phyloP scores from a whole-genome alignment of 64 coral and sea anemone species.

The Hydrozoanthus tunicans region DNA sequence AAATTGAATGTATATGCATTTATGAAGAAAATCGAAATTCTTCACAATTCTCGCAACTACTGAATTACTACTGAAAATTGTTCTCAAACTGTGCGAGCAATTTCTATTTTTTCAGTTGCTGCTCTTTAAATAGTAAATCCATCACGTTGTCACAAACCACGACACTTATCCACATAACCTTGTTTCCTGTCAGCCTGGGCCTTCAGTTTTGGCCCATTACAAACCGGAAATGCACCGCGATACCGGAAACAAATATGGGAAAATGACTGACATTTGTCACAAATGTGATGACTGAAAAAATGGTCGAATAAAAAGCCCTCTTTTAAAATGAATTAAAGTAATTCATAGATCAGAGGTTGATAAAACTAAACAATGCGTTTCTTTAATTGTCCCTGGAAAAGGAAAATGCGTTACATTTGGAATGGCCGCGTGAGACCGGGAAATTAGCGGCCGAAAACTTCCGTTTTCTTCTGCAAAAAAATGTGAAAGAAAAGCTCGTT shows the following conservation, averaged over 20 bases:
- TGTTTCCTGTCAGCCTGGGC: slow-evolving; percentile 34
- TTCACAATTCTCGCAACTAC: background rate
- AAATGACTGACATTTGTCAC: slow-evolving; percentile 57
- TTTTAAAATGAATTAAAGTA: slow-evolving; percentile 51
- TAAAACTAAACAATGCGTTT: background rate
- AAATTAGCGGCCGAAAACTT: background rate
- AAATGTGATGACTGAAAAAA: slow-evolving; percentile 50
- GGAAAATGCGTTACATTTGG: background rate
- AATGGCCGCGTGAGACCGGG: background rate
- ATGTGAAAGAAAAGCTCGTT: background rate
- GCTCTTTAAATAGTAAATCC: slow-evolving; percentile 43
- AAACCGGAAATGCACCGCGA: slow-evolving; percentile 42
- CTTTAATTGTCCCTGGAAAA: background rate
- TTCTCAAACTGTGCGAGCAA: background rate
- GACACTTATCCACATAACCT: slow-evolving; percentile 31
- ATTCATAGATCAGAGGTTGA: slow-evolving; percentile 48
- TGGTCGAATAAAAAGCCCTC: slow-evolving; percentile 26
- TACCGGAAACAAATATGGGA: slow-evolving; percentile 44
- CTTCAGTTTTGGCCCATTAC: slow-evolving; percentile 41
- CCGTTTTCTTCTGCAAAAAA: background rate
- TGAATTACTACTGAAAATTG: background rate
- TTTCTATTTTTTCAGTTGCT: background rate
- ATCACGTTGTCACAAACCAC: slow-evolving; percentile 15
- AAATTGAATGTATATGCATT: background rate
- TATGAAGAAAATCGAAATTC: background rate